phyloP scores from a whole-genome alignment of 2,888 invertebrate genomes.

The Venusia cambrica region DNA sequence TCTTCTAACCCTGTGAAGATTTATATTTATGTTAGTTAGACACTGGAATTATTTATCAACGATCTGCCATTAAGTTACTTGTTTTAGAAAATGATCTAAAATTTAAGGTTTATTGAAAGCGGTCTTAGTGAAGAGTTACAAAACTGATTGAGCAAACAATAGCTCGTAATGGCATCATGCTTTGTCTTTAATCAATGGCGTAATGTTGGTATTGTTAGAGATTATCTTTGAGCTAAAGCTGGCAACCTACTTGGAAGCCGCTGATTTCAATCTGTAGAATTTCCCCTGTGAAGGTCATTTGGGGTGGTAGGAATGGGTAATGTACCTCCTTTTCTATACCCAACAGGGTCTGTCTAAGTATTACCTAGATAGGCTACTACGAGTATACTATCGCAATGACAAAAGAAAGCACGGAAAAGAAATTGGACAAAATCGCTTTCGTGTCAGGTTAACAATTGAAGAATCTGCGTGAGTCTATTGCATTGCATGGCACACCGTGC shows the following conservation, averaged over 20 bases:
- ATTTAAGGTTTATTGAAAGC: slow-evolving; percentile 19
- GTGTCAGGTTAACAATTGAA: slow-evolving; percentile 47
- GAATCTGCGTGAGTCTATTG: slow-evolving; percentile 59
- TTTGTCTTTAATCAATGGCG: slow-evolving; percentile 62
- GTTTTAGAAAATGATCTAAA: too few relatives aligned
- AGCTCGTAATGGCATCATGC: slow-evolving; percentile 61
- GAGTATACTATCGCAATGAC: too few relatives aligned
- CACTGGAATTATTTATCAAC: too few relatives aligned
- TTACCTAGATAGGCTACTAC: too few relatives aligned
- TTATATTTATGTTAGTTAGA: too few relatives aligned
- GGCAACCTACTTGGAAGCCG: slow-evolving; percentile 16
- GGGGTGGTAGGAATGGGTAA: too few relatives aligned
- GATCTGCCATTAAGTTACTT: too few relatives aligned
- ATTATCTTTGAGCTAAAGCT: slow-evolving; percentile 31
- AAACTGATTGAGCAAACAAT: slow-evolving; percentile 67
- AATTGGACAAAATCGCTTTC: slow-evolving; percentile 16
- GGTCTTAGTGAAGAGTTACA: slow-evolving; percentile 51
- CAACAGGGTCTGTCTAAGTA: too few relatives aligned
- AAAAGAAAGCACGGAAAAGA: slow-evolving; percentile 3
- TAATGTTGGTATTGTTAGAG: slow-evolving; percentile 59
- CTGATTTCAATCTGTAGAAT: too few relatives aligned
- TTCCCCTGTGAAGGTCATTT: too few relatives aligned
- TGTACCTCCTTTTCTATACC: too few relatives aligned
- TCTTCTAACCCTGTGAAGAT: too few relatives aligned
- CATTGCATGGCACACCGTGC: slow-evolving; percentile 58